Conservation (phyloP, 2,797 vertebrate genomes). For the Arctocebus calabarensis region DNA sequence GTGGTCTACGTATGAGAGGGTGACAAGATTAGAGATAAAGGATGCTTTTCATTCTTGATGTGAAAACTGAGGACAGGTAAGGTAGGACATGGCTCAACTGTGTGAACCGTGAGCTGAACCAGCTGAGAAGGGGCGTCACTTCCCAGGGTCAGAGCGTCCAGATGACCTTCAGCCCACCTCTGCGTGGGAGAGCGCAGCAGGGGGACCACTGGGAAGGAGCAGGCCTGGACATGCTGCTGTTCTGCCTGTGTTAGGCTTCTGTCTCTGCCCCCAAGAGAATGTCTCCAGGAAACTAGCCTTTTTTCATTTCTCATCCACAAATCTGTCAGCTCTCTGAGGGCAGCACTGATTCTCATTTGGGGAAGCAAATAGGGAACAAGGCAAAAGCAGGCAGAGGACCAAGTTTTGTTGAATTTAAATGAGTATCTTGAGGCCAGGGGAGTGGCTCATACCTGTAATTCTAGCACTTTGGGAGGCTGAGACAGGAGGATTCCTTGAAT, state of each 20-base stretch:
- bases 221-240: neutral
- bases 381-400: neutral
- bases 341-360: neutral
- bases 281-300: neutral
- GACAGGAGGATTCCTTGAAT: too few relatives aligned
- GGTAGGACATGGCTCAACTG: neutral
- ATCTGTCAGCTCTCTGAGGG: neutral
- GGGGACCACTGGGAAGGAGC: neutral
- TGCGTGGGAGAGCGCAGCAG: fast-evolving
- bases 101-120: neutral
- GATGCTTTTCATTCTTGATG: neutral
- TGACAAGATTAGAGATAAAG: neutral
- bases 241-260: neutral
- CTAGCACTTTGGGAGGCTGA: too few relatives aligned
- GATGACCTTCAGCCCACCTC: too few relatives aligned
- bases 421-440: neutral
- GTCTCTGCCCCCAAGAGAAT: neutral
- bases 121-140: neutral
- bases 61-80: neutral
- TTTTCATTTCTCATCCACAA: neutral
- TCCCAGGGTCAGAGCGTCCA: neutral
- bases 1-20: neutral
- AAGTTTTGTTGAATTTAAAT: conserved; percentile 50
- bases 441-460: too few relatives aligned
- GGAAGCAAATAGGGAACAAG: neutral